Conservation (phyloP, 1,140 invertebrate species). For the Cotesia vestalis region DNA sequence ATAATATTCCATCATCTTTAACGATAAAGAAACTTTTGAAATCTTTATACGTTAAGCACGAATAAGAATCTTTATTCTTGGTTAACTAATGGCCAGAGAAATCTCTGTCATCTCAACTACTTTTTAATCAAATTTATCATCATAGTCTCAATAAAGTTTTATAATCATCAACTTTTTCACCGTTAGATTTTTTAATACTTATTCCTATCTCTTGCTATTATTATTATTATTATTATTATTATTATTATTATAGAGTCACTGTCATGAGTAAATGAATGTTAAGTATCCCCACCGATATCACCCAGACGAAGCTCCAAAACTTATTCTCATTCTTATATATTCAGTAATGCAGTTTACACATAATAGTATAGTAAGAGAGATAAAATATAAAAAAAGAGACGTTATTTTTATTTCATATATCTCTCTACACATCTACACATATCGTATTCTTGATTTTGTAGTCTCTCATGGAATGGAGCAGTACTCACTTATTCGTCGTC, state of each 20-base stretch:
- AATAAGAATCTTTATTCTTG: too few relatives aligned
- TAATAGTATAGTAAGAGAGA: too few relatives aligned
- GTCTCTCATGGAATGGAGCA: too few relatives aligned
- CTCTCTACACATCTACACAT: neutral
- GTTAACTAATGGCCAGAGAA: conserved; percentile 24
- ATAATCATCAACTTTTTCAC: conserved; percentile 20
- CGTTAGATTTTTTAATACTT: too few relatives aligned
- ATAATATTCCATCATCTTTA: conserved; percentile 23
- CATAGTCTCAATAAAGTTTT: conserved; percentile 30
- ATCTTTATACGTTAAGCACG: conserved; percentile 10
- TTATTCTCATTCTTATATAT: too few relatives aligned
- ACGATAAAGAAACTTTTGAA: conserved; percentile 10
- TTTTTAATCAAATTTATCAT: conserved; percentile 37
- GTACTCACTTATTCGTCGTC: neutral
- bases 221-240: too few relatives aligned
- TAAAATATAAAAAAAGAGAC: too few relatives aligned
- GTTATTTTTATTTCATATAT: too few relatives aligned
- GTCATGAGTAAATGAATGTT: neutral
- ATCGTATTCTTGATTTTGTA: conserved; percentile 21
- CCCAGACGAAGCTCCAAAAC: too few relatives aligned
- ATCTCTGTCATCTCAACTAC: conserved; percentile 17
- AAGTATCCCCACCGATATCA: neutral
- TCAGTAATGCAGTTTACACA: too few relatives aligned
- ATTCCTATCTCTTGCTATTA: too few relatives aligned
- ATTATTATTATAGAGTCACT: neutral